A percentile compares a stretch with the other conserved stretches of the same genome.
Conservation (phyloP, 2,888 invertebrate species). For the Heliothis peltigera region DNA sequence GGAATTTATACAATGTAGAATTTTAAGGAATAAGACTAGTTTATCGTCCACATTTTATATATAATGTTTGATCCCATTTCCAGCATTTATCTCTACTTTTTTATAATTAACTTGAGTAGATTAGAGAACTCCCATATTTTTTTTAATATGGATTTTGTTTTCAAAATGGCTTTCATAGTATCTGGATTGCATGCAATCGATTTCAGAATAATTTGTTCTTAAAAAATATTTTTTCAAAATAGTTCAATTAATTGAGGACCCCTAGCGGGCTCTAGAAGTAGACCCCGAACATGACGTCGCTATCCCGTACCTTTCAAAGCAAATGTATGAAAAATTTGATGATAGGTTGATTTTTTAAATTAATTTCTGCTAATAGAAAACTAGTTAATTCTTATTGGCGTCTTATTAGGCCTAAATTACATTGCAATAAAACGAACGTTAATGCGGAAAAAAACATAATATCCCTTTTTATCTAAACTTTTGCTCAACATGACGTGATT, state of each 20-base stretch:
- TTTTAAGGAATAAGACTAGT: too few relatives aligned
- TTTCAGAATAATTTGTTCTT: neutral
- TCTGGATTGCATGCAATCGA: neutral
- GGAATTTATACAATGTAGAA: neutral
- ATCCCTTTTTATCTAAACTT: neutral
- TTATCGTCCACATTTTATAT: too few relatives aligned
- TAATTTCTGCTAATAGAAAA: neutral
- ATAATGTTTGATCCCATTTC: too few relatives aligned
- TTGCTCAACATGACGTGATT: neutral
- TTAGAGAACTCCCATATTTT: too few relatives aligned
- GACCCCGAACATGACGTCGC: neutral
- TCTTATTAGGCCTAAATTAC: slow-evolving; percentile 73
- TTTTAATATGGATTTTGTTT: neutral
- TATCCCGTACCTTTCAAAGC: neutral
- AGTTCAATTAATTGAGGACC: slow-evolving; percentile 18
- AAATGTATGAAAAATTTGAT: neutral
- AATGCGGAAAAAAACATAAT: slow-evolving; percentile 1
- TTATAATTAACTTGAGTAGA: too few relatives aligned
- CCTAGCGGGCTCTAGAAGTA: neutral
- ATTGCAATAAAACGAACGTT: slow-evolving; percentile 12
- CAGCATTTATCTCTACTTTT: too few relatives aligned
- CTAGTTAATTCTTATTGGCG: slow-evolving; percentile 57
- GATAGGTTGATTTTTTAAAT: neutral
- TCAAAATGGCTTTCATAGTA: neutral
- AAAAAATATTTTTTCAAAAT: neutral